A percentile compares a stretch with the other conserved stretches of the same genome.
Evolutionary conservation across 2,888 invertebrate species (phyloP).

Genomic region (Troides oblongomaculatus): DNA sequence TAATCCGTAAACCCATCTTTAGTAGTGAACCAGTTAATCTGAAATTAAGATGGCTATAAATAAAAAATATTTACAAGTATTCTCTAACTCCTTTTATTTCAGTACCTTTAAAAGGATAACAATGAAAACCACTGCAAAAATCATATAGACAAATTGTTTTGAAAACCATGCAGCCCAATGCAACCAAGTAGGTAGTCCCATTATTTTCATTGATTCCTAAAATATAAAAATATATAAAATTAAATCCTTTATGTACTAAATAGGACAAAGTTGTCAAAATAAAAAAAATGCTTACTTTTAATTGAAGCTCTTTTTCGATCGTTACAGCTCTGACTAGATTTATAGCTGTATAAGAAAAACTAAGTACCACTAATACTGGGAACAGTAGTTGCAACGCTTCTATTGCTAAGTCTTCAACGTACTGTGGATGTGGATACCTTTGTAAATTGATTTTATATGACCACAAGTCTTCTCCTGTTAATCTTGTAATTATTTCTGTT

Average conservation of each 20-base stretch:
- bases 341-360: conserved; percentile 89
- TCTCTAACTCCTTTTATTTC: neutral
- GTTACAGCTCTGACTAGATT: conserved; percentile 87
- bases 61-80: neutral
- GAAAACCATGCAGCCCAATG: conserved; percentile 94
- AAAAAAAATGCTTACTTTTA: conserved; percentile 79
- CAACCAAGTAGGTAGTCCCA: conserved; percentile 90
- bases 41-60: conserved; percentile 35
- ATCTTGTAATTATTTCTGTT: conserved; percentile 53
- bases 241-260: no score
- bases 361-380: conserved; percentile 87
- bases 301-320: conserved; percentile 86
- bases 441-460: conserved; percentile 69
- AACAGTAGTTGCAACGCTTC: conserved; percentile 83
- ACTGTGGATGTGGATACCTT: conserved; percentile 87
- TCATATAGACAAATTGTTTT: conserved; percentile 85
- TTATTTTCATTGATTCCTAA: conserved; percentile 95
- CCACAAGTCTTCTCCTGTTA: conserved; percentile 49
- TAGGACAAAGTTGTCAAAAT: no score
- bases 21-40: conserved; percentile 77
- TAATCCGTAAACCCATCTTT: conserved; percentile 69
- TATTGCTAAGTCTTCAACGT: conserved; percentile 83
- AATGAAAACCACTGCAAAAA: conserved; percentile 80
- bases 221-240: neutral
- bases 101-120: conserved; percentile 80